A percentile compares a stretch with the other conserved stretches of the same genome.
Evolutionary conservation across 2,797 vertebrate genomes (phyloP).

Genomic region (Tamandua tetradactyla): DNA sequence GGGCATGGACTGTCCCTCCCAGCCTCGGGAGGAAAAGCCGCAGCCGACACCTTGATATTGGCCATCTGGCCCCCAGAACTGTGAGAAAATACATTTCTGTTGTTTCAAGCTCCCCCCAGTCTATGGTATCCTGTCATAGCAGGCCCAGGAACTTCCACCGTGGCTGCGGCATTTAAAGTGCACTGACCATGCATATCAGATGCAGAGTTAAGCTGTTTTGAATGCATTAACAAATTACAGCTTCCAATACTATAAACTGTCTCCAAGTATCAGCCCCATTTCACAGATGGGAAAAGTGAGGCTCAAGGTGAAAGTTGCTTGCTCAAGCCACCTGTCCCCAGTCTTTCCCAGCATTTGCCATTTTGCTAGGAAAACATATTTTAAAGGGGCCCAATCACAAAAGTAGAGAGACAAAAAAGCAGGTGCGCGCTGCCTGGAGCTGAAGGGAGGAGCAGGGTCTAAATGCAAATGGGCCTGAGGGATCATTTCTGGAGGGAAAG

Average conservation of each 20-base stretch:
- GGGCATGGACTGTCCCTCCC: too few species aligned
- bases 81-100: too few species aligned
- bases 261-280: not conserved
- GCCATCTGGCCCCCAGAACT: too few species aligned
- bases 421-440: rapidly evolving
- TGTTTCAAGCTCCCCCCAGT: too few species aligned
- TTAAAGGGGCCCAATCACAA: not conserved
- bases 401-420: not conserved
- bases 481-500: not conserved
- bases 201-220: not conserved
- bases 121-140: too few species aligned
- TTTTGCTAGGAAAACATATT: not conserved
- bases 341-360: not conserved
- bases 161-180: too few species aligned
- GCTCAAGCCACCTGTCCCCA: not conserved
- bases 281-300: not conserved
- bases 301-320: too few species aligned
- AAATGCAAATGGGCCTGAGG: not conserved
- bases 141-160: too few species aligned
- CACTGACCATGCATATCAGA: too few species aligned
- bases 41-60: too few species aligned
- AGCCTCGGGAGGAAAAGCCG: too few species aligned
- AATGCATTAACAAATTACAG: not conserved
- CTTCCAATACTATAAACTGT: not conserved
- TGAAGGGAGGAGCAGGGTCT: not conserved